Percentiles rank a stretch among this genome's conserved stretches.
Evolutionary conservation across 2,113 vertebrate genomes (phyloP).

Genomic region (Corythaeola cristata): DNA sequence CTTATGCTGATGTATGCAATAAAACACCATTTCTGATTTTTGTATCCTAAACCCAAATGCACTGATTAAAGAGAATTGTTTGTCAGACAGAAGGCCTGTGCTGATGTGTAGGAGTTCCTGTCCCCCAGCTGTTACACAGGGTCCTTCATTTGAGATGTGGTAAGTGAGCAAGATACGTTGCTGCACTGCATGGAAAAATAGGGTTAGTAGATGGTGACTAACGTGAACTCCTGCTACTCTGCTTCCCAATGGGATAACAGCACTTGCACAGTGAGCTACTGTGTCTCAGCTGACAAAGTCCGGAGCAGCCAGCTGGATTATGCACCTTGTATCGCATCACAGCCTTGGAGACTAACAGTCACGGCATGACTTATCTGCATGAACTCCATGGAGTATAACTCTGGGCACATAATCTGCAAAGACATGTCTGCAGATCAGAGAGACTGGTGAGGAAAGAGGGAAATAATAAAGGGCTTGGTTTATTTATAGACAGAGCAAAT

Average conservation of each 20-base stretch:
- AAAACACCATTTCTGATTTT: not conserved
- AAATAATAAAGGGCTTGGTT: not conserved
- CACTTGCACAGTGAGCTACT: not conserved
- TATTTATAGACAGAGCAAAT: not conserved
- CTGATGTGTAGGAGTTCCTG: not conserved
- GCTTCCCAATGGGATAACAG: not conserved
- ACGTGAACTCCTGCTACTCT: not conserved
- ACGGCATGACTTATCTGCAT: not conserved
- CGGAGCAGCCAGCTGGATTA: not conserved
- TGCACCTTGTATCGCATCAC: not conserved
- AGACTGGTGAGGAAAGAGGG: not conserved
- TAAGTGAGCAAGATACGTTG: not conserved
- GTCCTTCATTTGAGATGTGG: not conserved
- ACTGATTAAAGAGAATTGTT: slow-evolving; percentile 12
- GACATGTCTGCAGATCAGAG: not conserved
- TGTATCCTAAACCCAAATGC: not conserved
- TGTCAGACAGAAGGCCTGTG: not conserved
- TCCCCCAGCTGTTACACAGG: not conserved
- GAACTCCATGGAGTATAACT: not conserved
- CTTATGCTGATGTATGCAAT: rapidly evolving
- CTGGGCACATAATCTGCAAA: not conserved
- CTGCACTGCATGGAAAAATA: not conserved
- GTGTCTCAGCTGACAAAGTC: not conserved
- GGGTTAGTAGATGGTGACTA: not conserved
- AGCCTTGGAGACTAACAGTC: not conserved